Percentiles rank a stretch among this genome's conserved stretches.
Conservation (phyloP, 2,113 vertebrate species). For the Mirounga angustirostris region DNA sequence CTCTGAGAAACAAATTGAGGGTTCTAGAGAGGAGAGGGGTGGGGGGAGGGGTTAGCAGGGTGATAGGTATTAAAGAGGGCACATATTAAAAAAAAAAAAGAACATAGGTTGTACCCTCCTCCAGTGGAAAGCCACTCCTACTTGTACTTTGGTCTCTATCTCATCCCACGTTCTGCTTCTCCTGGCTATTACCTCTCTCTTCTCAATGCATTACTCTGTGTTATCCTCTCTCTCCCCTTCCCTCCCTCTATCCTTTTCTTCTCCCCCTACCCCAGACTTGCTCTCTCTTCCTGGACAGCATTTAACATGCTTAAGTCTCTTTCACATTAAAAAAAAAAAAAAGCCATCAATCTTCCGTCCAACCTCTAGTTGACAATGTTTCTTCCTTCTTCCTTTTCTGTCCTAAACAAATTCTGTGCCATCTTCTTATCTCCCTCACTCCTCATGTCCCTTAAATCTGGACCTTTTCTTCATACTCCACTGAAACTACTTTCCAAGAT, state of each 20-base stretch:
- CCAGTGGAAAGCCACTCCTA: not conserved
- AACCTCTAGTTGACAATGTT: not conserved
- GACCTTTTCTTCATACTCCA: not conserved
- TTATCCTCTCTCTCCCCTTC: not conserved
- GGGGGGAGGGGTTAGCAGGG: too few species aligned
- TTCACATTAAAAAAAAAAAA: not conserved
- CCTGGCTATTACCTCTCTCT: not conserved
- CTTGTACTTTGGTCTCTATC: not conserved
- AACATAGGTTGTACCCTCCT: not conserved
- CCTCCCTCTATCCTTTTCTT: not conserved
- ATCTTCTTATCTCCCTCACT: not conserved
- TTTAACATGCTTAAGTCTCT: not conserved
- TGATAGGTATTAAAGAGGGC: too few species aligned
- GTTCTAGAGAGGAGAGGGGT: too few species aligned
- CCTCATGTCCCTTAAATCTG: not conserved
- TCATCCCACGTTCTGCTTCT: not conserved
- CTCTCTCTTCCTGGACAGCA: not conserved
- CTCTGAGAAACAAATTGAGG: too few species aligned
- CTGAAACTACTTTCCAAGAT: not conserved
- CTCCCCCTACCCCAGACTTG: not conserved
- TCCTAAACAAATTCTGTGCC: not conserved
- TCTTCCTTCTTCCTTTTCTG: not conserved
- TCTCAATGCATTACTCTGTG: not conserved
- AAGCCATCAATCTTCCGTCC: not conserved
- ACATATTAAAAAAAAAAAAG: too few species aligned